phyloP scores from a whole-genome alignment of 2,888 invertebrate species.

The Melipona beecheii region DNA sequence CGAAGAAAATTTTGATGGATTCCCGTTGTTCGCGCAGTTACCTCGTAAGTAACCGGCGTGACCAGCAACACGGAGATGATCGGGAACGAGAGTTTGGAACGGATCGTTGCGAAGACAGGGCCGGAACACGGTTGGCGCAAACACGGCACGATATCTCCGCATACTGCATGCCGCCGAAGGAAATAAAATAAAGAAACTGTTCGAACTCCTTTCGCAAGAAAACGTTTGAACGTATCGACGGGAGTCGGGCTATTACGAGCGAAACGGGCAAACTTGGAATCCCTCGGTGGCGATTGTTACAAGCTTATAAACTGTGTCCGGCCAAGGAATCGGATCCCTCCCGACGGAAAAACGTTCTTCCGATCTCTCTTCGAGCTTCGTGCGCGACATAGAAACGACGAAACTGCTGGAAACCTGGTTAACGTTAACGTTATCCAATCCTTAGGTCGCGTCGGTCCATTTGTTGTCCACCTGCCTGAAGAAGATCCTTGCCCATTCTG shows the following conservation, averaged over 20 bases:
- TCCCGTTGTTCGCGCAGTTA: neutral
- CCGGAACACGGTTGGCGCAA: neutral
- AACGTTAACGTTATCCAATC: conserved; percentile 15
- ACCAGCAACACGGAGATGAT: neutral
- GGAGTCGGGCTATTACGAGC: conserved; percentile 28
- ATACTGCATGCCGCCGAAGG: conserved; percentile 10
- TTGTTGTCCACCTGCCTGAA: conserved; percentile 15
- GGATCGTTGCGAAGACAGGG: neutral
- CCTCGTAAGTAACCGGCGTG: neutral
- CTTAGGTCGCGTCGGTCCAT: conserved; percentile 4
- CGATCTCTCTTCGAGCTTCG: conserved; percentile 18
- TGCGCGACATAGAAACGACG: conserved; percentile 33
- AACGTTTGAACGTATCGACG: conserved; percentile 28
- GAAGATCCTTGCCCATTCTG: conserved; percentile 13
- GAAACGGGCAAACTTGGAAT: conserved; percentile 49
- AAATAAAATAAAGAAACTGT: conserved; percentile 35
- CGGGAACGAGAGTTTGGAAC: neutral
- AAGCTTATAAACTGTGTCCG: conserved; percentile 38
- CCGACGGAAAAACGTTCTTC: conserved; percentile 13
- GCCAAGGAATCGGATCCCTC: conserved; percentile 25
- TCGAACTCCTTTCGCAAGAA: conserved; percentile 6
- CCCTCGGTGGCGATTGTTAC: conserved; percentile 52
- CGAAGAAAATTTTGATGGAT: neutral
- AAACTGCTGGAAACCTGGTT: conserved; percentile 26
- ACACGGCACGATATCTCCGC: neutral